Conservation (phyloP, 2,113 vertebrate species). For the Rhinogobius similis region DNA sequence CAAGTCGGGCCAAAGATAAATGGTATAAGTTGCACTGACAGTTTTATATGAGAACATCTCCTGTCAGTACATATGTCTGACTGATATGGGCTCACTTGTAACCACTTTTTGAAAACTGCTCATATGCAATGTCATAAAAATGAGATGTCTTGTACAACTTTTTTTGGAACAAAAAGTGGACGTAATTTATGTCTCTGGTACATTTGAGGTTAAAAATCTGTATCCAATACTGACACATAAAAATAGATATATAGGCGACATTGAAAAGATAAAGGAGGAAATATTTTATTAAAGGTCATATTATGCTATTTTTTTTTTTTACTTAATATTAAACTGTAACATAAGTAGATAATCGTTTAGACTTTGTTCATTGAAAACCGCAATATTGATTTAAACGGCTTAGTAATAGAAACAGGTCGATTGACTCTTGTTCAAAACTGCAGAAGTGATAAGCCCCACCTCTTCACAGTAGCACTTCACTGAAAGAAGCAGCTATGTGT, state of each 20-base stretch:
- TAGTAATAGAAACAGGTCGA: no score
- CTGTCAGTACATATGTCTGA: constrained; percentile 6
- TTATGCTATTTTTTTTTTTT: no score
- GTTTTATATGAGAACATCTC: constrained; percentile 23
- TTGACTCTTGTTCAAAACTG: no score
- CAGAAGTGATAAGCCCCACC: no score
- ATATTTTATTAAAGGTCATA: no score
- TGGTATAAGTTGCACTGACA: constrained; percentile 43
- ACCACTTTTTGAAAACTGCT: constrained; percentile 20
- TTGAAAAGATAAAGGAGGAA: background rate
- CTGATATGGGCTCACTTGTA: constrained; percentile 12
- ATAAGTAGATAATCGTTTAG: no score
- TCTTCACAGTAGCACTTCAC: no score
- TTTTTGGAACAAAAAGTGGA: constrained; percentile 1
- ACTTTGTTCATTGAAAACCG: no score
- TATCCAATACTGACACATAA: background rate
- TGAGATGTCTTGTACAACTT: constrained; percentile 11
- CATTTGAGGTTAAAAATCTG: background rate
- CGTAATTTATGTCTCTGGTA: constrained; percentile 19
- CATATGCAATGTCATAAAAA: constrained; percentile 13
- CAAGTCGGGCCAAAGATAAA: constrained; percentile 41
- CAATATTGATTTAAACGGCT: no score
- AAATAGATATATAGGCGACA: background rate
- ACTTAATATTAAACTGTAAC: no score
- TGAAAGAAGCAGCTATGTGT: no score